Conservation (phyloP, 2,797 vertebrate genomes). For the Chiroxiphia lanceolata region DNA sequence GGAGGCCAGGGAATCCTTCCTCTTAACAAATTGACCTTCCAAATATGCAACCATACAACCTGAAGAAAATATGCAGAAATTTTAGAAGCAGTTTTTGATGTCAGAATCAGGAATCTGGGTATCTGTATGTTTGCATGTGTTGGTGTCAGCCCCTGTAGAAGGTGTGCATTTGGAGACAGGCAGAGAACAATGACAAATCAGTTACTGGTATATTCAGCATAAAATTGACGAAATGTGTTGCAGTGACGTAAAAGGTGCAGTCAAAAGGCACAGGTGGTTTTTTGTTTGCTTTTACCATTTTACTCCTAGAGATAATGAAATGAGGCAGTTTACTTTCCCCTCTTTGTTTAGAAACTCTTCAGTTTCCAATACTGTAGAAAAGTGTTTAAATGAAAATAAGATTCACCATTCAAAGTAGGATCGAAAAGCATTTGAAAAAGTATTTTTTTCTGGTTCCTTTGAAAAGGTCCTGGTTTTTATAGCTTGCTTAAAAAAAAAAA, state of each 20-base stretch:
- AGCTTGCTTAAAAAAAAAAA: not conserved
- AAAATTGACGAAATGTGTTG: not conserved
- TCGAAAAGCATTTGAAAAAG: conserved; percentile 6
- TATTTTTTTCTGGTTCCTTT: not conserved
- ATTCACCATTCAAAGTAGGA: not conserved
- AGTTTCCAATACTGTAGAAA: not conserved
- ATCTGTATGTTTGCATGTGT: not conserved
- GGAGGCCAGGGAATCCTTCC: not conserved
- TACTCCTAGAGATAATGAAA: not conserved
- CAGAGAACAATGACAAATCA: not conserved
- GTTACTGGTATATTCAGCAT: not conserved
- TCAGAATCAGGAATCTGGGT: not conserved
- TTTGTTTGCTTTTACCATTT: conserved; percentile 30
- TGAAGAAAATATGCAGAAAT: not conserved
- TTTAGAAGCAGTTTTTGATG: not conserved
- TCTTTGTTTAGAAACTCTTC: conserved; percentile 11
- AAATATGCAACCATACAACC: rapidly evolving
- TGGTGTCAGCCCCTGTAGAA: not conserved
- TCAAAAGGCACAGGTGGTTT: conserved; percentile 18
- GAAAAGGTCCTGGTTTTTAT: not conserved
- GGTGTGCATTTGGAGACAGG: not conserved
- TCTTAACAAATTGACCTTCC: not conserved
- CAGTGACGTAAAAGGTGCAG: not conserved
- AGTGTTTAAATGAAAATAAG: conserved; percentile 22
- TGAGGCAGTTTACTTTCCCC: not conserved